These are phyloP conservation scores for Amphiura filiformis DNA, from an alignment of 35 echinoderm and acorn worm species.

Conservation along the genomic window DNA sequence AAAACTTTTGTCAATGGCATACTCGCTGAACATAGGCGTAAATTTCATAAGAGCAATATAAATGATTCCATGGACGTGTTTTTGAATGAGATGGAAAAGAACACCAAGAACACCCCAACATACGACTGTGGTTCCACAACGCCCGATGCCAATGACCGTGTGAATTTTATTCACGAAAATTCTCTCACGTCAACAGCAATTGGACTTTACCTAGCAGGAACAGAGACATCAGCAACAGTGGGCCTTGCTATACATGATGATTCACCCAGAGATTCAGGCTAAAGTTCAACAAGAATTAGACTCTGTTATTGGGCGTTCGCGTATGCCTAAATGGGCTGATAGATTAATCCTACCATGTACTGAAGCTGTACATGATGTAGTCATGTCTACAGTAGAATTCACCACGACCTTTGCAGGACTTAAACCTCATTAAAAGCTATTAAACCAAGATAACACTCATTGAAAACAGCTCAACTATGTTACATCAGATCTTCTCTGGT, in stretches of 20 bases:
- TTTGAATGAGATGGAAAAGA: conserved; percentile 26
- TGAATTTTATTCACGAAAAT: conserved; percentile 17
- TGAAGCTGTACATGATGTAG: conserved; percentile 35
- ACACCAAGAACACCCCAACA: background rate
- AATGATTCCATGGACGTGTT: conserved; percentile 67
- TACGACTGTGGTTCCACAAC: conserved; percentile 23
- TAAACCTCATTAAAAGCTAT: too few relatives aligned
- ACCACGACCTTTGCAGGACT: too few relatives aligned
- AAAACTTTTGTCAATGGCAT: background rate
- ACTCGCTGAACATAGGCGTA: background rate
- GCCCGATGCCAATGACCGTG: background rate
- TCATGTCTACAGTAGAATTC: too few relatives aligned
- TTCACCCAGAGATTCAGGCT: conserved; percentile 28
- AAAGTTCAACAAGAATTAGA: conserved; percentile 54
- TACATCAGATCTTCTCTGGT: too few relatives aligned
- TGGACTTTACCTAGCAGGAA: conserved; percentile 53
- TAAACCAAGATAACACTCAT: too few relatives aligned
- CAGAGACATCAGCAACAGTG: conserved; percentile 54
- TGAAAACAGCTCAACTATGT: too few relatives aligned
- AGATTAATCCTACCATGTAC: conserved; percentile 24
- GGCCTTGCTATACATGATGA: conserved; percentile 60
- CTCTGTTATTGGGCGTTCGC: conserved; percentile 30
- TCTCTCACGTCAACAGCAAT: background rate
- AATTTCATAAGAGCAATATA: conserved; percentile 40
- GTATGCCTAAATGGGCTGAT: conserved; percentile 40